Percentiles rank a stretch among this genome's conserved stretches.
These are phyloP conservation scores for Sinohyriopsis cumingii DNA, from an alignment of 2,888 invertebrate genomes.

Conservation along the genomic window DNA sequence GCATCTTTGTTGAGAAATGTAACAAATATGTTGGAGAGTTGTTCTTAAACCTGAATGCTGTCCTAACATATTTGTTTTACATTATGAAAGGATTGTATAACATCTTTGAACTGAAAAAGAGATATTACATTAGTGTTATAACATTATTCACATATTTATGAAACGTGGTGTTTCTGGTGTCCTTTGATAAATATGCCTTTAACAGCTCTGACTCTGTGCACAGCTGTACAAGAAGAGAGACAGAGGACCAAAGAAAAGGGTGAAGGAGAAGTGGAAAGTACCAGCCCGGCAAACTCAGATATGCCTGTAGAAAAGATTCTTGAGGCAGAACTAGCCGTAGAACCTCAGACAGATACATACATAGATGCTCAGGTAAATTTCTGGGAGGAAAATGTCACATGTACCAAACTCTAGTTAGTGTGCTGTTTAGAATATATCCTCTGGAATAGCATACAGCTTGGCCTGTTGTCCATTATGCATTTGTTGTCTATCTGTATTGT, in stretches of 20 bases:
- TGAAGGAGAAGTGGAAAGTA: conserved; percentile 83
- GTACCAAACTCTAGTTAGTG: neutral
- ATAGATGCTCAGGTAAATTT: conserved; percentile 75
- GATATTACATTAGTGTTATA: no score
- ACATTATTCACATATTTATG: no score
- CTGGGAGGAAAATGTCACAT: neutral
- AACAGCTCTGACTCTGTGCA: conserved; percentile 2
- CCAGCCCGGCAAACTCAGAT: conserved; percentile 82
- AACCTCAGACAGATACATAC: conserved; percentile 77
- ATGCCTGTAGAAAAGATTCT: conserved; percentile 94
- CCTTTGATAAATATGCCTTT: no score
- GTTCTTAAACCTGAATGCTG: no score
- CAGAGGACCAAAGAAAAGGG: conserved; percentile 86
- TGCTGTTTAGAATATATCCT: no score
- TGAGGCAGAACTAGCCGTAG: conserved; percentile 89
- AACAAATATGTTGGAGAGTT: no score
- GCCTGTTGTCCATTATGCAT: neutral
- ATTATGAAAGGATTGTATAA: no score
- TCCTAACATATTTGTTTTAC: no score
- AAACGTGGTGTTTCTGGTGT: no score
- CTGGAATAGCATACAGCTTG: neutral
- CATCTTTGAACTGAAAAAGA: no score
- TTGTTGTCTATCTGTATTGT: neutral
- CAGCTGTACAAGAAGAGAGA: conserved; percentile 86
- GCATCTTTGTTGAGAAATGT: no score